phyloP scores from a whole-genome alignment of 2,113 vertebrate species.

The Uropsilus gracilis region DNA sequence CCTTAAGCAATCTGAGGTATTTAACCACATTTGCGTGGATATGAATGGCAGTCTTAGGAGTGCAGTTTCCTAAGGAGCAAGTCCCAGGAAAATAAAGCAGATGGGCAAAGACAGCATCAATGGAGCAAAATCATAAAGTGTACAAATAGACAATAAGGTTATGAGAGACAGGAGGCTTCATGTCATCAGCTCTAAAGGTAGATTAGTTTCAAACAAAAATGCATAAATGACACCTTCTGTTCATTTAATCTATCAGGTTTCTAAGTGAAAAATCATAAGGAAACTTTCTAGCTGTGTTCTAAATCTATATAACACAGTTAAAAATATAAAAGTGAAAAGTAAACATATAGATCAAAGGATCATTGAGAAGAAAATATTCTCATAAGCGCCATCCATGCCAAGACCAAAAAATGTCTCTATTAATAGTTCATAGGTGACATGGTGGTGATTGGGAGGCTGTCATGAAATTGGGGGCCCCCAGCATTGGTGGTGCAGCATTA shows the following conservation, averaged over 20 bases:
- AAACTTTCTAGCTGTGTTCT: background rate
- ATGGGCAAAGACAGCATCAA: conserved; percentile 76
- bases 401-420: background rate
- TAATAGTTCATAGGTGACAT: no score
- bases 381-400: background rate
- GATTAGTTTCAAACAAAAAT: conserved; percentile 62
- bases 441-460: no score
- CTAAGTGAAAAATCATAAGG: conserved; percentile 18
- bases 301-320: background rate
- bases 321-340: background rate
- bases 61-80: conserved; percentile 72
- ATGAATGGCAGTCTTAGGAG: conserved; percentile 62
- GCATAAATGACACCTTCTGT: conserved; percentile 62
- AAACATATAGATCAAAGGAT: background rate
- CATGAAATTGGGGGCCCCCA: no score
- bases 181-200: conserved; percentile 53
- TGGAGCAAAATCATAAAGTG: conserved; percentile 54
- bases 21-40: conserved; percentile 42
- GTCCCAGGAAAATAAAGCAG: conserved; percentile 78
- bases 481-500: no score
- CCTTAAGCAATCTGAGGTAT: conserved; percentile 32
- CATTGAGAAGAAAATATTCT: background rate
- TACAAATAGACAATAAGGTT: conserved; percentile 66
- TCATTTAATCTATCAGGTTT: conserved; percentile 19
- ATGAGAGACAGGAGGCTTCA: conserved; percentile 65